Base-by-base conservation (phyloP, 2,888 invertebrate genomes). In the Polyploca ridens region DNA sequence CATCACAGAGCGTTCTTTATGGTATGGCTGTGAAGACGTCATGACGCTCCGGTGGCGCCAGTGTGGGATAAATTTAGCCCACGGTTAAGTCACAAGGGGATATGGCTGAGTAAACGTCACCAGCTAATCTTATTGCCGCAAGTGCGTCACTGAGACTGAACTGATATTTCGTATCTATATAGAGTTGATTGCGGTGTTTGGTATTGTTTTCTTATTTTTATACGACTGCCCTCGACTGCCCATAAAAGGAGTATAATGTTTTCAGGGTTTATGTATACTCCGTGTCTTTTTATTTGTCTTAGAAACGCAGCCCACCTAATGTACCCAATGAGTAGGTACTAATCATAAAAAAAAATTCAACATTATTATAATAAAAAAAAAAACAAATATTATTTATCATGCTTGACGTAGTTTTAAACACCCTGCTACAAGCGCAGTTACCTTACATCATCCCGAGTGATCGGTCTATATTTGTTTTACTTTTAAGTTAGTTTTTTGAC, bases 11-110 rank as follows among this genome's bases (percentile, higher is more conserved):
- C 69, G 27, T 41, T 65, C 65, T 70, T 69, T 72, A 62, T 69
- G 66, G 63, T 16, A 8, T 54, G 49, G 49, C 1, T 3, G 3
- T 54, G 16, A 54, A 63, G 65, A 66, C 74, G 75, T 75, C 77
- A 68, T 73, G 58, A 69, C 46, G 62, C 58, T 66, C 60, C 68
- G 67, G 69, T 71, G 73, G 82, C 83, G 83, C 77, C 80, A 75
- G 67, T 64, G 73, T 68, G 74, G 70, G 80, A 77, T 85, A 86
- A 81, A 87, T 87, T 84, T 89, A 89, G 84, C 81, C 77, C 68
- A 67, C 76, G 77, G 82, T 82, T 86, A 83, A 88, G 85, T 87
- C 87, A 81, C 82, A 76, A 70, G 74, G 74, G 76, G 54, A 19
- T 16, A 19, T 16, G 54, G 13, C 38, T 60, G 74, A 75, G 78